These are phyloP conservation scores for Rhinopomastus cyanomelas DNA, from an alignment of 2,113 vertebrate species.

Conservation along the genomic window DNA sequence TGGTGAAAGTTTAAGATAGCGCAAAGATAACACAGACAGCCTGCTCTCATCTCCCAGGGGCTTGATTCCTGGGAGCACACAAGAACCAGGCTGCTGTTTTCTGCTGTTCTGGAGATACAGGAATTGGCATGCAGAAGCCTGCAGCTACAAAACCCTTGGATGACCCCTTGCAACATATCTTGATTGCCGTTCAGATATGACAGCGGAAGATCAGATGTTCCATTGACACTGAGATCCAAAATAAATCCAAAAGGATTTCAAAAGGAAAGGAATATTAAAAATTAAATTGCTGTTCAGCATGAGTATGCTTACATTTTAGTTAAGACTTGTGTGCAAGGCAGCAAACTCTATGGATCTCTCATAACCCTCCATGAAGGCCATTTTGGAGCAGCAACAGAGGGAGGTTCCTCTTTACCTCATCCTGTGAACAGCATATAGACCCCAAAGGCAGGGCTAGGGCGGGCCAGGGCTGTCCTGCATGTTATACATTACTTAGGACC, in stretches of 20 bases:
- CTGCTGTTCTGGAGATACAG: neutral
- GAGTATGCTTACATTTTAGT: neutral
- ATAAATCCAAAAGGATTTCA: neutral
- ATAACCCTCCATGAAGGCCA: neutral
- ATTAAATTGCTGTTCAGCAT: neutral
- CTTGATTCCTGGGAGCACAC: neutral
- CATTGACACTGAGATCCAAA: neutral
- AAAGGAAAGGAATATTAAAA: neutral
- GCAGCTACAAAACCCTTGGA: slow-evolving; percentile 10
- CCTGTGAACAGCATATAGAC: neutral
- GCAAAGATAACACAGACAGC: neutral
- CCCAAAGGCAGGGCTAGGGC: slow-evolving; percentile 2
- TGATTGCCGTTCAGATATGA: slow-evolving; percentile 10
- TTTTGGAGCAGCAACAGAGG: neutral
- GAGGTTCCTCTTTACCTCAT: slow-evolving; percentile 38
- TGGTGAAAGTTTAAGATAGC: neutral
- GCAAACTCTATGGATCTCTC: neutral
- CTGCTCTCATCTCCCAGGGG: neutral
- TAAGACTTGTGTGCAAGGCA: neutral
- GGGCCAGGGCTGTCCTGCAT: neutral
- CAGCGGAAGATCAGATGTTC: neutral
- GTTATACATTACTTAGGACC: slow-evolving; percentile 8
- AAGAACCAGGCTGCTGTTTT: neutral
- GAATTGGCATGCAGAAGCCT: neutral
- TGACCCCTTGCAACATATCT: slow-evolving; percentile 39